Evolutionary conservation across 1,140 invertebrate genomes (phyloP).

Genomic region (Geopemphigus sp.): DNA sequence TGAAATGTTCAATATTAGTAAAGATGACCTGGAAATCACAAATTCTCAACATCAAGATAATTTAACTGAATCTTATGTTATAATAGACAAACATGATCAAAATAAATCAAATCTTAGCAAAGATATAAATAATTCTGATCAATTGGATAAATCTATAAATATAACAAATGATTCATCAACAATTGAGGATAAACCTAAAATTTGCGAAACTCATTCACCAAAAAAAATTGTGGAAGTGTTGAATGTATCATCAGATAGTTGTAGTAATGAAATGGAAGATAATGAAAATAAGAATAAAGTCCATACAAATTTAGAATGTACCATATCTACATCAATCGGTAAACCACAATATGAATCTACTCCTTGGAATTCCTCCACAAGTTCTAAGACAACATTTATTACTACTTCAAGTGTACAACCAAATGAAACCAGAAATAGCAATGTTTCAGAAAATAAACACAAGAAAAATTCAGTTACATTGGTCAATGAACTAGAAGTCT

Average conservation of each 20-base stretch:
- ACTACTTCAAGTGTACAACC: not conserved
- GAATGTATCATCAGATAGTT: not conserved
- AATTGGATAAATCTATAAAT: not conserved
- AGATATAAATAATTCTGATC: not conserved
- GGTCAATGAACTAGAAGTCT: not conserved
- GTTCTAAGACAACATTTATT: not conserved
- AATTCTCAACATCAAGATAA: not conserved
- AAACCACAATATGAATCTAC: conserved; percentile 43
- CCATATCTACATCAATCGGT: conserved; percentile 15
- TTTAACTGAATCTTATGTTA: not conserved
- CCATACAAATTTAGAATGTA: too few species aligned
- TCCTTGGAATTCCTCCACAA: conserved; percentile 23
- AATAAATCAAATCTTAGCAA: not conserved
- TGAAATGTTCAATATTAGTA: conserved; percentile 5
- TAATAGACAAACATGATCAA: not conserved
- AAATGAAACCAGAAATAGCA: not conserved
- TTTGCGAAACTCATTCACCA: not conserved
- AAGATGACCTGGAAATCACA: not conserved
- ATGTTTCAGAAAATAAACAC: not conserved
- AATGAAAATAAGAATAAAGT: not conserved
- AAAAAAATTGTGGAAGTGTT: not conserved
- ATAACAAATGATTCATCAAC: not conserved
- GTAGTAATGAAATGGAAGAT: not conserved
- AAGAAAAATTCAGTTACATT: not conserved
- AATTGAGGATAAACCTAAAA: not conserved